Base-by-base conservation (phyloP, 1,140 invertebrate species). In the Bombus terrestris region DNA sequence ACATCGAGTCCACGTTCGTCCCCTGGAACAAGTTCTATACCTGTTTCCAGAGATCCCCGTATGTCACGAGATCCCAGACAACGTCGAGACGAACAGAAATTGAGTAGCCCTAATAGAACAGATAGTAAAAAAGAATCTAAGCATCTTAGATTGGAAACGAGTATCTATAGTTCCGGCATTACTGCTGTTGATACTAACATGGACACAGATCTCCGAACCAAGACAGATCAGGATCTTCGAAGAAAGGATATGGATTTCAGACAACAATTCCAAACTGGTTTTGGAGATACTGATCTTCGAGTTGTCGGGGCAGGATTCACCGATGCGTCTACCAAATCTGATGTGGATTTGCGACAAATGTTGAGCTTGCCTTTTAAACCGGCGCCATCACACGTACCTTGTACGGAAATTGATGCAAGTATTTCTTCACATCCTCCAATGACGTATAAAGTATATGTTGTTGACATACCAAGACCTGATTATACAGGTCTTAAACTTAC, bases 351-450 rank as follows among this genome's bases (percentile, higher is more conserved):
- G 75, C 95, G 97, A n/a, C 95, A 96, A 53, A 95, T 95, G 92
- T 92, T 97, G 83, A 96, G 96, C 47, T 91, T 97, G 78, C 97
- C 97, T 3, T 98, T 98, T 88, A 97, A 98, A 93, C 96, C 97
- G 2, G 96, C 97, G 66, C 97, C 97, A 28, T 96, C 97, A 83
- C 98, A 98, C 88, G 96, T 97, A 32, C 97, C 98, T 4, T 98
- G 98, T 53, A 97, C 96, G 2, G 98, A 98, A 95, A 98, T 98
- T 80, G 97, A 98, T 92, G 98, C 97, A 12, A 98, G 97, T 22
- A 96, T 98, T 53, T 96, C 96, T 47, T 97, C 97, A 74, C 98
- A 98, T 94, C 96, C 96, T 0, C 97, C 97, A 2, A 96, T 98
- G 53, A 88, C 94, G 2, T 98, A 97, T 95, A 97, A 97, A 92